These are phyloP conservation scores for Cheirogaleus medius DNA, from an alignment of 2,113 vertebrate genomes.

Conservation along the genomic window DNA sequence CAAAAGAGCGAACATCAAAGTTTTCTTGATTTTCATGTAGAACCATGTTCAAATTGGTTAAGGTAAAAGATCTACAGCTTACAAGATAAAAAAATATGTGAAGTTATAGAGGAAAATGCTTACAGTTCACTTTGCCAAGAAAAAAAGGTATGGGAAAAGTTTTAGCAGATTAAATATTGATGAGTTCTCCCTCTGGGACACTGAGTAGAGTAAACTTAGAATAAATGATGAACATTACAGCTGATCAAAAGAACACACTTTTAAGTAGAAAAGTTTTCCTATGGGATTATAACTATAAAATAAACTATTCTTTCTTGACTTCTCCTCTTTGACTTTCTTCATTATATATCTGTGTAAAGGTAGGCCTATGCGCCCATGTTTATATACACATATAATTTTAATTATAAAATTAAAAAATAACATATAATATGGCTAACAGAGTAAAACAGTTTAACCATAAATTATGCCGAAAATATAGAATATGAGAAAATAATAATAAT, in stretches of 20 bases:
- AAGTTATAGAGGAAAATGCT: constrained; percentile 15
- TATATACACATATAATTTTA: neutral
- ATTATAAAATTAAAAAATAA: neutral
- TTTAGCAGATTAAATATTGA: constrained; percentile 42
- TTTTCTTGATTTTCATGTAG: neutral
- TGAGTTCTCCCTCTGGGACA: neutral
- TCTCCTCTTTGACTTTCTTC: neutral
- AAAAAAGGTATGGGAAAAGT: neutral
- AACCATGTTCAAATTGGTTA: neutral
- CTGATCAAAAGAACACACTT: constrained; percentile 28
- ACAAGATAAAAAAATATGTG: neutral
- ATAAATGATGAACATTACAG: constrained; percentile 17
- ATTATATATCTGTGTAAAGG: neutral
- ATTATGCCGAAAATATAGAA: neutral
- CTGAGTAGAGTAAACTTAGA: neutral
- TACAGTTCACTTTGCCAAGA: neutral
- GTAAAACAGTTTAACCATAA: neutral
- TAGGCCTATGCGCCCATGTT: neutral
- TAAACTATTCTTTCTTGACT: neutral
- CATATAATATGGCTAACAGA: neutral
- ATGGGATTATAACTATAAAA: neutral
- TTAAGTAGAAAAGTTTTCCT: constrained; percentile 7
- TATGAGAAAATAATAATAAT: neutral
- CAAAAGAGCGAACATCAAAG: constrained; percentile 5
- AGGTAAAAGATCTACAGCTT: neutral